These are phyloP conservation scores for Drosophila suboccidentalis DNA, from an alignment of 2,888 invertebrate species.

Conservation along the genomic window DNA sequence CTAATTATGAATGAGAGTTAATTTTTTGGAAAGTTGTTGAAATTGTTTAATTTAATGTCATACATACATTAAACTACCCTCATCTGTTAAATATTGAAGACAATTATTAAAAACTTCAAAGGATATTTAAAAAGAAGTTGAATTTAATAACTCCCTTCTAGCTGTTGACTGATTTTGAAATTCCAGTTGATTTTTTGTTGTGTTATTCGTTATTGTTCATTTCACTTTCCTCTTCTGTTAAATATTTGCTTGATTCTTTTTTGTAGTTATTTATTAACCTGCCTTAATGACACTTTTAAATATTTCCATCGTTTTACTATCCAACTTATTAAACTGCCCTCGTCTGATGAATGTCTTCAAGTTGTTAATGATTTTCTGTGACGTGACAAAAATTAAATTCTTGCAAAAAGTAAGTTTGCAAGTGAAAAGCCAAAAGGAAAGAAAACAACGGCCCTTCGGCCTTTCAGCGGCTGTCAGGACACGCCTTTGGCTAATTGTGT, in stretches of 20 bases:
- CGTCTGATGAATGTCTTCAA: slow-evolving; percentile 3
- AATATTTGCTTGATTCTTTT: too few species aligned
- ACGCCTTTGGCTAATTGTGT: slow-evolving; percentile 74
- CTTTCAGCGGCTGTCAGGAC: slow-evolving; percentile 58
- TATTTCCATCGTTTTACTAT: background rate
- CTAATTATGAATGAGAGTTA: background rate
- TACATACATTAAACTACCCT: too few species aligned
- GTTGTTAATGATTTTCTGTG: slow-evolving; percentile 38
- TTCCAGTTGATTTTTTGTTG: too few species aligned
- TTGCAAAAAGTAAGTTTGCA: slow-evolving; percentile 14
- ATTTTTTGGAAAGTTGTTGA: too few species aligned
- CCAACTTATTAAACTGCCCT: slow-evolving; percentile 8
- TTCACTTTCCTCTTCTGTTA: too few species aligned
- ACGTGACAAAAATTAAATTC: slow-evolving; percentile 40
- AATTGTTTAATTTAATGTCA: too few species aligned
- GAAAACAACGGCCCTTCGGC: slow-evolving; percentile 44
- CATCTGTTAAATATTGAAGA: slow-evolving; percentile 16
- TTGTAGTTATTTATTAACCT: too few species aligned
- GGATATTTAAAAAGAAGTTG: too few species aligned
- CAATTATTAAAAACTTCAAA: background rate
- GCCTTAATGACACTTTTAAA: too few species aligned
- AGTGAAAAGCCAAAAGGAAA: slow-evolving; percentile 14
- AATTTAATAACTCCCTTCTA: too few species aligned
- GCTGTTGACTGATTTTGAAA: too few species aligned
- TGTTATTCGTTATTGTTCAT: too few species aligned